Conservation (phyloP, 2,113 vertebrate species). For the Heliornis fulica region DNA sequence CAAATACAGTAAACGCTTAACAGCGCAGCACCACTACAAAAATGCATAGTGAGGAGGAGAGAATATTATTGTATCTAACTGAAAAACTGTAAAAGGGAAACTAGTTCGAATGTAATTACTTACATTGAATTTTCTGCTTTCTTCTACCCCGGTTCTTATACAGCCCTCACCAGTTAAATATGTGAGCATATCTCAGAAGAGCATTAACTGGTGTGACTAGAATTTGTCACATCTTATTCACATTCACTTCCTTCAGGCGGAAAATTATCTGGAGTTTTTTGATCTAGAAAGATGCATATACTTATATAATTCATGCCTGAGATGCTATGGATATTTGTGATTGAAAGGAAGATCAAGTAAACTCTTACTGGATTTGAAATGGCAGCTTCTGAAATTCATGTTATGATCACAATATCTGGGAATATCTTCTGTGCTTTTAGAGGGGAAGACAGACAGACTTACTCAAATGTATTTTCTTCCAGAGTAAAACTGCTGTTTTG, state of each 20-base stretch:
- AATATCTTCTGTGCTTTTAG: not conserved
- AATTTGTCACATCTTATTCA: not conserved
- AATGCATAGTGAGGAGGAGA: not conserved
- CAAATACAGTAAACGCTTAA: not conserved
- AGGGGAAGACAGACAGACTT: not conserved
- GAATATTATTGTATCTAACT: not conserved
- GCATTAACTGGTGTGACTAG: not conserved
- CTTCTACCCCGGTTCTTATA: not conserved
- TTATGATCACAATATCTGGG: not conserved
- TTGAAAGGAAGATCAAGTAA: not conserved
- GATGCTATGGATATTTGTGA: not conserved
- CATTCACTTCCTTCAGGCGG: not conserved
- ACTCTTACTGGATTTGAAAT: not conserved
- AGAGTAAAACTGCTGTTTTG: not conserved
- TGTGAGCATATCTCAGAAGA: not conserved
- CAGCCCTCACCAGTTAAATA: not conserved
- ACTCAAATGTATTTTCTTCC: not conserved
- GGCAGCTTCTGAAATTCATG: not conserved
- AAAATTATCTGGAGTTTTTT: not conserved
- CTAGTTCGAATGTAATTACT: not conserved
- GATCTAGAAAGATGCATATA: not conserved
- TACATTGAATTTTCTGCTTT: not conserved
- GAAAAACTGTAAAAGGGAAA: not conserved
- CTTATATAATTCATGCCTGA: not conserved
- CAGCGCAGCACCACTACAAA: not conserved